These are phyloP conservation scores for Pollenia amentaria DNA, from an alignment of 2,888 invertebrate species.

Conservation along the genomic window DNA sequence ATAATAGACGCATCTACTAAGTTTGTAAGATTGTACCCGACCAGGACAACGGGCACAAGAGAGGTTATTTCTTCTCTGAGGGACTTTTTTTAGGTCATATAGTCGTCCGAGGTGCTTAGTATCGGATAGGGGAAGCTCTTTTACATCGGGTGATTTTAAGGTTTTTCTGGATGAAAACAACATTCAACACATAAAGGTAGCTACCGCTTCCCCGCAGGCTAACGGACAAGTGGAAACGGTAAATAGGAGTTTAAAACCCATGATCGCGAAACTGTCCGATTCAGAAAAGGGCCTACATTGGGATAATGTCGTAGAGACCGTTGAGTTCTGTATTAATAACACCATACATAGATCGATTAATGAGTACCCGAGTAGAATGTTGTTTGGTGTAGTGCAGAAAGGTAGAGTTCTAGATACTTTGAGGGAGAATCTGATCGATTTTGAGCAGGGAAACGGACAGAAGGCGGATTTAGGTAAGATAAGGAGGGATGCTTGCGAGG, in stretches of 20 bases:
- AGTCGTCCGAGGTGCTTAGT: slow-evolving; percentile 65
- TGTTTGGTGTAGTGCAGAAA: slow-evolving; percentile 69
- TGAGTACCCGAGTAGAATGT: slow-evolving; percentile 67
- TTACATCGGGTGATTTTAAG: slow-evolving; percentile 74
- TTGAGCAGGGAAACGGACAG: background rate
- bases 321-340: slow-evolving; percentile 60
- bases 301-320: slow-evolving; percentile 60
- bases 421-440: slow-evolving; percentile 52
- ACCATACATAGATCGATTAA: slow-evolving; percentile 56
- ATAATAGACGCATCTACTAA: slow-evolving; percentile 59
- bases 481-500: slow-evolving; percentile 6
- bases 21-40: slow-evolving; percentile 16
- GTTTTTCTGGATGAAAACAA: slow-evolving; percentile 63
- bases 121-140: slow-evolving; percentile 73
- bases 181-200: slow-evolving; percentile 67
- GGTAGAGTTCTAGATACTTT: slow-evolving; percentile 59
- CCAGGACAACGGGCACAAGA: background rate
- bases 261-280: slow-evolving; percentile 69
- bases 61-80: background rate
- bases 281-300: slow-evolving; percentile 42
- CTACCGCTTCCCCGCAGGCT: slow-evolving; percentile 73
- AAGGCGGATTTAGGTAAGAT: background rate
- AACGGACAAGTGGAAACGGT: slow-evolving; percentile 76
- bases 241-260: slow-evolving; percentile 72
- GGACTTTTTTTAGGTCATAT: background rate